Percentiles rank a stretch among this genome's conserved stretches.
These are phyloP conservation scores for Pseudopodoces humilis DNA, from an alignment of 2,113 vertebrate species.

Conservation along the genomic window DNA sequence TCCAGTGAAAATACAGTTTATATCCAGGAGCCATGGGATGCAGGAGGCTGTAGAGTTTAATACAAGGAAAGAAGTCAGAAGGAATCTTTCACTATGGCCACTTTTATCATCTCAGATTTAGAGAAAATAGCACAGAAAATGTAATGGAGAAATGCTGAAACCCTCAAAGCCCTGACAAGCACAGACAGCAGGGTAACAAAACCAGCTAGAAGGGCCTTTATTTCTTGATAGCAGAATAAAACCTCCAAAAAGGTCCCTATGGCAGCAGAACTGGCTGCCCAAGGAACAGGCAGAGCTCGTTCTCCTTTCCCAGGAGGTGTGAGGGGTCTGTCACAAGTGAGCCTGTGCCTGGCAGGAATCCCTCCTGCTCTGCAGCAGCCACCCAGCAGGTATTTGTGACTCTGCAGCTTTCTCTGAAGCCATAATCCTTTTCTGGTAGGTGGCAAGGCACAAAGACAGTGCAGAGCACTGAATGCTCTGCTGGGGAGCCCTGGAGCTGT, in stretches of 20 bases:
- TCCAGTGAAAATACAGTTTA: not conserved
- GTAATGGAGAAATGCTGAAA: not conserved
- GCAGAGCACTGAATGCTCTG: not conserved
- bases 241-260: not conserved
- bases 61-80: not conserved
- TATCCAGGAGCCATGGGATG: not conserved
- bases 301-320: accelerated
- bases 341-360: not conserved
- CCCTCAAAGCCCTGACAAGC: not conserved
- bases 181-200: not conserved
- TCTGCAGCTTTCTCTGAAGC: not conserved
- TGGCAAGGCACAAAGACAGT: not conserved
- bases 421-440: not conserved
- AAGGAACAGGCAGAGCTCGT: accelerated
- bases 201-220: not conserved
- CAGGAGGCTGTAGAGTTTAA: not conserved
- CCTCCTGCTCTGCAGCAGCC: not conserved
- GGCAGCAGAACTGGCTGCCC: not conserved
- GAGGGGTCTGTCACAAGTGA: not conserved
- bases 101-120: not conserved
- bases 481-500: not conserved
- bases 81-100: not conserved
- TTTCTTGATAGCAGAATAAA: not conserved
- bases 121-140: not conserved
- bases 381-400: not conserved